A percentile compares a stretch with the other conserved stretches of the same genome.
Conservation (phyloP, 2,888 invertebrate genomes). For the Drosophila diplacantha region DNA sequence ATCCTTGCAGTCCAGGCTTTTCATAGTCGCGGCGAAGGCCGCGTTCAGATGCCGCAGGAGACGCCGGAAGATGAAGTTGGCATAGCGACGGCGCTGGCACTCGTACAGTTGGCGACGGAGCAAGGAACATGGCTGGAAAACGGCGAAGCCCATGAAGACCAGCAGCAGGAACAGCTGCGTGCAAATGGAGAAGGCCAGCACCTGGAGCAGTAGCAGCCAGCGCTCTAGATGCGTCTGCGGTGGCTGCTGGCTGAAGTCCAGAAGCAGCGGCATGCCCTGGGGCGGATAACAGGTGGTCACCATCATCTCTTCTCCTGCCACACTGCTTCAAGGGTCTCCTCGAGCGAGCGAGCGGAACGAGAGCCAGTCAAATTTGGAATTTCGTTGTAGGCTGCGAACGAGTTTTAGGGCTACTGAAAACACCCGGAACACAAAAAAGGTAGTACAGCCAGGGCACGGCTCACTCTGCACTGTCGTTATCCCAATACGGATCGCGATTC, state of each 20-base stretch:
- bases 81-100: conserved; percentile 35
- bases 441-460: background rate
- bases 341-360: background rate
- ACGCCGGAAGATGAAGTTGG: conserved; percentile 50
- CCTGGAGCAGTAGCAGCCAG: conserved; percentile 26
- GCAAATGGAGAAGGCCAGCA: conserved; percentile 29
- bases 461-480: background rate
- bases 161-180: conserved; percentile 39
- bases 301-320: background rate
- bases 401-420: background rate
- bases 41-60: conserved; percentile 44
- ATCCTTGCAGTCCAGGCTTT: background rate
- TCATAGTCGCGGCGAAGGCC: conserved; percentile 4
- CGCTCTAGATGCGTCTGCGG: background rate
- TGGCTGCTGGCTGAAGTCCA: background rate
- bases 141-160: conserved; percentile 27
- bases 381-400: conserved; percentile 2
- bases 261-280: background rate
- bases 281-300: conserved; percentile 1
- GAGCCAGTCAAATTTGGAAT: conserved; percentile 5
- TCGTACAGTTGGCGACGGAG: conserved; percentile 31
- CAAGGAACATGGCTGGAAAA: conserved; percentile 24
- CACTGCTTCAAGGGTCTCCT: background rate
- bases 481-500: background rate
- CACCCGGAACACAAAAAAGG: background rate